phyloP scores from a whole-genome alignment of 2,888 invertebrate species.

The Caenorhabditis wallacei region DNA sequence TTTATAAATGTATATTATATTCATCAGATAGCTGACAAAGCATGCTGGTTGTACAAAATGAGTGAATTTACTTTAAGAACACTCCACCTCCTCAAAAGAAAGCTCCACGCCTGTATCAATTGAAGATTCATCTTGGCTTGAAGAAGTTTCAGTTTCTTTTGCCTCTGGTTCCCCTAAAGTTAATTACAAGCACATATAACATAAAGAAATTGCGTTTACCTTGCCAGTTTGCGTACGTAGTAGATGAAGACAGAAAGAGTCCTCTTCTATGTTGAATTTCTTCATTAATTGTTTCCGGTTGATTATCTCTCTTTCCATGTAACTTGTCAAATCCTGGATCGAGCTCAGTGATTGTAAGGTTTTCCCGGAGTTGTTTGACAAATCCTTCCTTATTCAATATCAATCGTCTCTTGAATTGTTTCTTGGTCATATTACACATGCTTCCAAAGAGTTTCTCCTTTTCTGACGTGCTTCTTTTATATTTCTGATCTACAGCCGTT shows the following conservation, averaged over 20 bases:
- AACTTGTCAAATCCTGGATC: too few relatives aligned
- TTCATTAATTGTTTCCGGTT: background rate
- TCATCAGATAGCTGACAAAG: too few relatives aligned
- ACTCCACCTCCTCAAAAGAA: too few relatives aligned
- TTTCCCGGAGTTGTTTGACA: background rate
- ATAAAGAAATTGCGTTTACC: too few relatives aligned
- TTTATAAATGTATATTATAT: too few relatives aligned
- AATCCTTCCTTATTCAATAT: background rate
- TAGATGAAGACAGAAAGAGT: slow-evolving; percentile 11
- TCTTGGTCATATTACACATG: background rate
- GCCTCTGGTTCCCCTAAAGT: too few relatives aligned
- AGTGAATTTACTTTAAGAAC: too few relatives aligned
- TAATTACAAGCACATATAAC: too few relatives aligned
- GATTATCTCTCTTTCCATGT: slow-evolving; percentile 9
- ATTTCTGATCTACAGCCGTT: background rate
- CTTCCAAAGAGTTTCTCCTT: background rate
- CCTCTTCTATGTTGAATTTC: slow-evolving; percentile 17
- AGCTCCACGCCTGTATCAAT: too few relatives aligned
- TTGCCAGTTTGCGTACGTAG: slow-evolving; percentile 15
- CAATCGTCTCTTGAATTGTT: background rate
- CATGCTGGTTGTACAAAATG: too few relatives aligned
- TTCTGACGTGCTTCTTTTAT: background rate
- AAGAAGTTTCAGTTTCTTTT: too few relatives aligned
- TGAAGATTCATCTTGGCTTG: too few relatives aligned
- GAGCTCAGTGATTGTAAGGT: background rate